phyloP scores from a whole-genome alignment of 2,113 vertebrate genomes.

The Archocentrus centrarchus region DNA sequence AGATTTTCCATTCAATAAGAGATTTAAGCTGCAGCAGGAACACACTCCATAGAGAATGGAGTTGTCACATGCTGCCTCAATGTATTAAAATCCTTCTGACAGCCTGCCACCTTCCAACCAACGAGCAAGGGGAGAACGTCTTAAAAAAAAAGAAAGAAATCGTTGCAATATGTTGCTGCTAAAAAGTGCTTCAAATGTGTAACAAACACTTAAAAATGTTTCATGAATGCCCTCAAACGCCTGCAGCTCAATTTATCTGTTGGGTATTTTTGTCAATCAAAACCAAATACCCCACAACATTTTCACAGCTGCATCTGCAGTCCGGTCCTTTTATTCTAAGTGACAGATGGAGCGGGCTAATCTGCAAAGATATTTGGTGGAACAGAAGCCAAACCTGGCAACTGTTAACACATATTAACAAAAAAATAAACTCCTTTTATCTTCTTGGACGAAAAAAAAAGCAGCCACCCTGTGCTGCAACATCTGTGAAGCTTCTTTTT shows the following conservation, averaged over 20 bases:
- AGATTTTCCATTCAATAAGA: constrained; percentile 68
- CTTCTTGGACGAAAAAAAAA: not conserved
- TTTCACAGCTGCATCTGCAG: constrained; percentile 17
- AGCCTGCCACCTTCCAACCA: constrained; percentile 59
- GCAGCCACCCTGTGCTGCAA: not conserved
- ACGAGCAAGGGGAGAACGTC: constrained; percentile 16
- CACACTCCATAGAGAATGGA: constrained; percentile 66
- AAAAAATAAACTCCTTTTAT: not conserved
- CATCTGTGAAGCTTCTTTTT: too few relatives aligned
- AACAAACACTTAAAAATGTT: constrained; percentile 8
- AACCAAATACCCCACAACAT: not conserved
- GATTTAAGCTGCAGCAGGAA: constrained; percentile 60
- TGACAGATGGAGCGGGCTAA: constrained; percentile 6
- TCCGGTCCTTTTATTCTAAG: not conserved
- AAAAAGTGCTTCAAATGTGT: constrained; percentile 16
- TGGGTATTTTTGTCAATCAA: not conserved
- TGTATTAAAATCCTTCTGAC: constrained; percentile 68
- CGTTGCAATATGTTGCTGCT: constrained; percentile 36
- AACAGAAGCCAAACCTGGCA: constrained; percentile 27
- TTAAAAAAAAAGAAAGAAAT: not conserved
- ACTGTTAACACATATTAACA: constrained; percentile 27
- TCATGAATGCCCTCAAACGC: constrained; percentile 16
- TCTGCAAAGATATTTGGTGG: constrained; percentile 13
- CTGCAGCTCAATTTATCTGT: constrained; percentile 9
- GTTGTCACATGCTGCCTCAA: constrained; percentile 68